Percentiles rank a stretch among this genome's conserved stretches.
Conservation (phyloP, 2,888 invertebrate species). For the Lumbricus terrestris region DNA sequence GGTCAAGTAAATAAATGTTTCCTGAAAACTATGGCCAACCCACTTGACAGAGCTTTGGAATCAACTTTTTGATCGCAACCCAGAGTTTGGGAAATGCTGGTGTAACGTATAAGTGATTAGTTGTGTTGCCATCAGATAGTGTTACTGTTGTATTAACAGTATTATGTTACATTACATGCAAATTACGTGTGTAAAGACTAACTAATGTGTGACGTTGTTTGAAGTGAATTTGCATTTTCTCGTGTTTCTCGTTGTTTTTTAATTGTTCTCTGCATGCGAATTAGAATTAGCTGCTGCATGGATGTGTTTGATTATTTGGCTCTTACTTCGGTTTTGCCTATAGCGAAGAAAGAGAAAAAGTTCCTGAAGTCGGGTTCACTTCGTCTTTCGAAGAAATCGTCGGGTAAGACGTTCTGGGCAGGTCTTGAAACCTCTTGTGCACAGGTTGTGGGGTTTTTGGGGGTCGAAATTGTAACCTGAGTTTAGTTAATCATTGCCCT, state of each 20-base stretch:
- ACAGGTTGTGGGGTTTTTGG: neutral
- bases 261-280: neutral
- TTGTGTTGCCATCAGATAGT: neutral
- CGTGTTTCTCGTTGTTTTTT: neutral
- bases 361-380: neutral
- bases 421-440: neutral
- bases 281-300: neutral
- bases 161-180: neutral
- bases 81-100: no score
- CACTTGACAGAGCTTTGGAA: no score
- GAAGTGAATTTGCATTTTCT: neutral
- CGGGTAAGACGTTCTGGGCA: neutral
- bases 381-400: slow-evolving; percentile 14
- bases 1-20: no score
- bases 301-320: neutral
- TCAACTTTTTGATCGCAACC: no score
- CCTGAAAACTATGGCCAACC: no score
- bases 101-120: neutral
- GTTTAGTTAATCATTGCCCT: no score
- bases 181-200: neutral
- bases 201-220: neutral
- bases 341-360: slow-evolving; percentile 14
- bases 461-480: neutral
- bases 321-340: neutral
- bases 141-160: no score